These are phyloP conservation scores for Seriola rivoliana DNA, from an alignment of 2,113 vertebrate species.

Conservation along the genomic window DNA sequence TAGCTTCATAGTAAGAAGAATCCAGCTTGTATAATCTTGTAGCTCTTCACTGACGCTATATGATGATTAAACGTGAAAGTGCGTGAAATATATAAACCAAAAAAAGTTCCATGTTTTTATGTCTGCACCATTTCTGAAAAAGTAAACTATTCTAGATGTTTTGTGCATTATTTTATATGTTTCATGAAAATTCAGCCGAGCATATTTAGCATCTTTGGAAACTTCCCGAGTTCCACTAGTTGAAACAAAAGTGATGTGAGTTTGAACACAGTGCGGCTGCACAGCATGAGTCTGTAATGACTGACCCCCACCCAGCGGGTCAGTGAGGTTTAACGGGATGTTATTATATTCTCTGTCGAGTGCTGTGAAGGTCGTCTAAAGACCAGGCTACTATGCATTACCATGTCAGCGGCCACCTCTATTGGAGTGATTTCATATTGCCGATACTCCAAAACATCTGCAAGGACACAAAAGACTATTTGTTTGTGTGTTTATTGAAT, in stretches of 20 bases:
- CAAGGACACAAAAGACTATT: conserved; percentile 4
- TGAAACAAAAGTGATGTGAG: neutral
- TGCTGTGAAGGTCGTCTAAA: neutral
- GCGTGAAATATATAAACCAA: too few species aligned
- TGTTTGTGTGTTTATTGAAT: neutral
- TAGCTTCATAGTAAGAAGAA: neutral
- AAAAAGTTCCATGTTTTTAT: too few species aligned
- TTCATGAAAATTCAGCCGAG: neutral
- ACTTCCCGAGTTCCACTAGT: neutral
- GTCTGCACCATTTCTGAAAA: neutral
- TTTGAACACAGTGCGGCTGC: neutral
- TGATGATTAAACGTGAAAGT: neutral
- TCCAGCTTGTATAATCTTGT: neutral
- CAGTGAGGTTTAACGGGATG: neutral
- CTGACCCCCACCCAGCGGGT: neutral
- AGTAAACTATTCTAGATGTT: neutral
- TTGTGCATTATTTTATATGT: neutral
- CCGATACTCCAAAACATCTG: conserved; percentile 1
- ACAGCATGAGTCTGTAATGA: conserved; percentile 1
- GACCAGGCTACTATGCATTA: neutral
- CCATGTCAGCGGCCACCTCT: neutral
- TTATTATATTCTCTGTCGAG: neutral
- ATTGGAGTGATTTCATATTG: conserved; percentile 12
- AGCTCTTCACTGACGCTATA: neutral
- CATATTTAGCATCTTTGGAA: neutral